Evolutionary conservation across 2,888 invertebrate genomes (phyloP).

Genomic region (Octodonta nipae): DNA sequence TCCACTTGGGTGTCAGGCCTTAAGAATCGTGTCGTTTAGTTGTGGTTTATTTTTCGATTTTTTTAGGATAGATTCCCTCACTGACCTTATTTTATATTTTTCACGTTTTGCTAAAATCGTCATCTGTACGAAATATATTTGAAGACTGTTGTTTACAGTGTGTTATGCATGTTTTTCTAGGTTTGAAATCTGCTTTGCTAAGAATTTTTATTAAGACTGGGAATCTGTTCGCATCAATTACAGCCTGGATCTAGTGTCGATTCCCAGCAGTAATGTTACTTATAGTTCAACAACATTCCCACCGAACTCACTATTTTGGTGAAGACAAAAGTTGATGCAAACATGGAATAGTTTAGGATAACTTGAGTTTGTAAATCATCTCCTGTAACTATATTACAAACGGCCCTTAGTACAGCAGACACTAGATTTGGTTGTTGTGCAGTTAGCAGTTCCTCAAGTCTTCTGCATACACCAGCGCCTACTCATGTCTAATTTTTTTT

Average conservation of each 20-base stretch:
- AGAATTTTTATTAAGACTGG: slow-evolving; percentile 81
- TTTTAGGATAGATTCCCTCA: too few relatives aligned
- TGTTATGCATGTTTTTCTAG: too few relatives aligned
- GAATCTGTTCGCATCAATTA: slow-evolving; percentile 87
- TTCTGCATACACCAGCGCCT: slow-evolving; percentile 83
- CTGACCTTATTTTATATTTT: too few relatives aligned
- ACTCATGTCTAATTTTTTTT: slow-evolving; percentile 89
- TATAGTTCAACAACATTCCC: slow-evolving; percentile 95
- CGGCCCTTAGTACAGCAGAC: slow-evolving; percentile 87
- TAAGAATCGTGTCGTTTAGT: too few relatives aligned
- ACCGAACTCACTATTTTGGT: slow-evolving; percentile 70
- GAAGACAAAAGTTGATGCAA: slow-evolving; percentile 64
- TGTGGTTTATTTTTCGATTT: too few relatives aligned
- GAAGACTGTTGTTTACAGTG: too few relatives aligned
- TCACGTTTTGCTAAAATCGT: too few relatives aligned
- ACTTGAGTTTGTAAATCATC: slow-evolving; percentile 93
- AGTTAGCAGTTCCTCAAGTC: slow-evolving; percentile 43
- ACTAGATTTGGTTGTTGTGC: slow-evolving; percentile 72
- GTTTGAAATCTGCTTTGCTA: slow-evolving; percentile 82
- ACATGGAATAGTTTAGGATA: slow-evolving; percentile 70
- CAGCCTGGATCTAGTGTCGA: slow-evolving; percentile 86
- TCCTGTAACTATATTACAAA: slow-evolving; percentile 95
- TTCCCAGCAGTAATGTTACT: slow-evolving; percentile 95
- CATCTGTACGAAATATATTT: too few relatives aligned
- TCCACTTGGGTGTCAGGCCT: too few relatives aligned